Evolutionary conservation across 2,888 invertebrate species (phyloP).

Genomic region (Morinoia aosen): DNA sequence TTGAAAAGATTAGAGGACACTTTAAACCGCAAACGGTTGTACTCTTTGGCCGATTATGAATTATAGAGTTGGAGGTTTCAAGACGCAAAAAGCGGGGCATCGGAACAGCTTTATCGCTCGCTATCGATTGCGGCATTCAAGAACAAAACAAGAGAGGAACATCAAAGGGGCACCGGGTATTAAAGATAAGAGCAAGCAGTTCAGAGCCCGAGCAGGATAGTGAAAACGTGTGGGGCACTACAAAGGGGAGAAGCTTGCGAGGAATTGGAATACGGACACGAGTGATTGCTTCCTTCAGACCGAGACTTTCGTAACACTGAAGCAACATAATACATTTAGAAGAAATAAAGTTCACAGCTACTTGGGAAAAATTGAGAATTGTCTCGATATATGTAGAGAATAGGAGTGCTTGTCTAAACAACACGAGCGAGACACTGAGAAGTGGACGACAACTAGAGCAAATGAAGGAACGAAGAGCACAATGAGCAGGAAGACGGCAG

Average conservation of each 20-base stretch:
- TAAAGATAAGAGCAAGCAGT: not conserved
- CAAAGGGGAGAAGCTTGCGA: not conserved
- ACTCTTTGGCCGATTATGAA: not conserved
- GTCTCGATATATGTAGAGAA: not conserved
- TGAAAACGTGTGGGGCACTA: not conserved
- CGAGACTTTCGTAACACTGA: not conserved
- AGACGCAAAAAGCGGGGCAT: not conserved
- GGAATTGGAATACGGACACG: not conserved
- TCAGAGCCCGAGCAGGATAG: not conserved
- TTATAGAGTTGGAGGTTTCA: not conserved
- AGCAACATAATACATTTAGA: not conserved
- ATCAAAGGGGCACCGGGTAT: not conserved
- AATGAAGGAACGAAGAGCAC: not conserved
- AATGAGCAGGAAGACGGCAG: not conserved
- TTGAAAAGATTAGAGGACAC: not conserved
- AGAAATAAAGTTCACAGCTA: not conserved
- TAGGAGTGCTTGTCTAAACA: not conserved
- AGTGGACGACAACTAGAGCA: not conserved
- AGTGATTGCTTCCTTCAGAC: not conserved
- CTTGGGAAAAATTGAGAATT: not conserved
- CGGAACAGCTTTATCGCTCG: not conserved
- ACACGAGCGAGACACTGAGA: not conserved
- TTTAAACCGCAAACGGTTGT: not conserved
- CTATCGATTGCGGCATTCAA: slow-evolving; percentile 3
- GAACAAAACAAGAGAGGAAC: not conserved